Conservation (phyloP, 2,888 invertebrate genomes). For the Agrenia bidenticulata region DNA sequence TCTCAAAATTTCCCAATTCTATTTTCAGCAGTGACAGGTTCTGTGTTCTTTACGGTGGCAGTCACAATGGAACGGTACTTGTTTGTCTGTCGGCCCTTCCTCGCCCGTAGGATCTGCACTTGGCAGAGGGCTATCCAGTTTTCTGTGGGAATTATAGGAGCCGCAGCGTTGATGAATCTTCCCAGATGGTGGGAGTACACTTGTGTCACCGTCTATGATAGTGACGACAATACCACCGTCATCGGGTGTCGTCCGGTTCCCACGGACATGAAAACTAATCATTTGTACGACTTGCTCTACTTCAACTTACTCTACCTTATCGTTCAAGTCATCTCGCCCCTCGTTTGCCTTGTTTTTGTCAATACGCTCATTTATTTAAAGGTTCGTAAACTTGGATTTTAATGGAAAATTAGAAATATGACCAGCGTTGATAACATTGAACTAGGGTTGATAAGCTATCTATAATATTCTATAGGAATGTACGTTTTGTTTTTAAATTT, state of each 20-base stretch:
- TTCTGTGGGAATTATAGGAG: slow-evolving; percentile 19
- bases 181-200: slow-evolving; percentile 45
- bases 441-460: too few relatives aligned
- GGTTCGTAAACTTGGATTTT: slow-evolving; percentile 24
- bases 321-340: slow-evolving; percentile 34
- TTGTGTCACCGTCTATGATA: slow-evolving; percentile 21
- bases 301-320: slow-evolving; percentile 29
- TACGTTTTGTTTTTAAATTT: too few relatives aligned
- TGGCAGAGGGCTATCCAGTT: slow-evolving; percentile 30
- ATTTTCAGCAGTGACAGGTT: slow-evolving; percentile 44
- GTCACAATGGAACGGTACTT: slow-evolving; percentile 45
- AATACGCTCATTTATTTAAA: slow-evolving; percentile 43
- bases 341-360: slow-evolving; percentile 32
- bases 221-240: slow-evolving; percentile 23
- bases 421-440: too few relatives aligned
- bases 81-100: slow-evolving; percentile 29
- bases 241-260: slow-evolving; percentile 30
- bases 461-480: too few relatives aligned
- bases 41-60: slow-evolving; percentile 41
- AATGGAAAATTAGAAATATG: too few relatives aligned
- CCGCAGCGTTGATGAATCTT: slow-evolving; percentile 34
- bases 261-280: slow-evolving; percentile 27
- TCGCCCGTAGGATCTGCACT: slow-evolving; percentile 23
- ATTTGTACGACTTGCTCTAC: slow-evolving; percentile 37
- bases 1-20: too few relatives aligned